Evolutionary conservation across 1,140 invertebrate species (phyloP), one percentile per base, ranked within the genome.

Genomic region (Sinonovacula constricta): DNA sequence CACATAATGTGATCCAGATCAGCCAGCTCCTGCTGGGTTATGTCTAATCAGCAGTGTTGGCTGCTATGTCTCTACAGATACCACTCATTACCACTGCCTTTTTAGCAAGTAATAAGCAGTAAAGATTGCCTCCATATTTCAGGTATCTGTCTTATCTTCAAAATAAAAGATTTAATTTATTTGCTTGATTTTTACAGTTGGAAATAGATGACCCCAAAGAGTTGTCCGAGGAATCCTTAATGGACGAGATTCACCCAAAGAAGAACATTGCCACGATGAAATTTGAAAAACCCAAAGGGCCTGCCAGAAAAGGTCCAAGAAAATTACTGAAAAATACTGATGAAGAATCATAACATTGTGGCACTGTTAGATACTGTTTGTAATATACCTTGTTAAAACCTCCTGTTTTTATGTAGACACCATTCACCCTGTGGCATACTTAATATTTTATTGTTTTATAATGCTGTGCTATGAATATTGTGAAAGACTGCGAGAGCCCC

Each of bases 271-370:
- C 97, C 90, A 93, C 95, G 83, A 96, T 95, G 34, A 96, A 97
- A 83, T 99, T 99, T 93, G 95, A 95, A 31, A 98, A 98, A 91
- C 97, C 97, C 14, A 98, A 97, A 92, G 97, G 97, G 45, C 97
- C 97, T 80, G 95, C 96, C 3, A 95, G 95, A 85, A 93, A 97
- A 86, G 97, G 97, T 56, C 96, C 96, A 10, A 97, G 96, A 91
- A 82, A 87, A 59, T 83, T 89, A 71, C 71, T 81, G 22, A 85
- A 80, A 56, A 80, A 70, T 24, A 76, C 34, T 69, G 72, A 83
- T 18, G 45, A 26, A 33, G 24, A 22, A 26, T 1, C n/a, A 0
- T 26, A 18, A 22, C 18, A n/a, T n/a, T n/a, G n/a, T n/a, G n/a
- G n/a, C n/a, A n/a, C n/a, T n/a, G n/a, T n/a, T n/a, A n/a, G n/a